Percentiles rank a stretch among this genome's conserved stretches.
phyloP scores from a whole-genome alignment of 2,113 vertebrate species.

The Astatoreochromis straeleni region DNA sequence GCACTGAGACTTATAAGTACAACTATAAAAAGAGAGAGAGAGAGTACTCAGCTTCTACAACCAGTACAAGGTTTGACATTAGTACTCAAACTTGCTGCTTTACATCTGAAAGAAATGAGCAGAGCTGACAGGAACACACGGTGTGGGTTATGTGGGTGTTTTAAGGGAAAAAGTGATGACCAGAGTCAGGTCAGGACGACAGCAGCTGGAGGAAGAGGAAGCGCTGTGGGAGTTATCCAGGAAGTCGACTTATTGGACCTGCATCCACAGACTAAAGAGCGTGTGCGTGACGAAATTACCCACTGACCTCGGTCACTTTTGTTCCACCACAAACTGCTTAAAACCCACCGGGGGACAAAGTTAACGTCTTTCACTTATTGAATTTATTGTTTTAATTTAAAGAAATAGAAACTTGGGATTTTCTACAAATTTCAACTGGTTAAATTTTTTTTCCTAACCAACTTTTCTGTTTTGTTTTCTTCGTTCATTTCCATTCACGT shows the following conservation, averaged over 20 bases:
- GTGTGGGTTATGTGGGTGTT: neutral
- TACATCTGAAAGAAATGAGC: neutral
- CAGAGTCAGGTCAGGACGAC: neutral
- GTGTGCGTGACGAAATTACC: neutral
- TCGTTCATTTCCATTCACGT: neutral
- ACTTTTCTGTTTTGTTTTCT: neutral
- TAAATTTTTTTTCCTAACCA: neutral
- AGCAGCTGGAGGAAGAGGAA: constrained; percentile 18
- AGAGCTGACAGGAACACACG: neutral
- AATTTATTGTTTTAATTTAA: neutral
- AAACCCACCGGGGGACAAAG: neutral
- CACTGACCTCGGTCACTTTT: neutral
- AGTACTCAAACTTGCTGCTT: neutral
- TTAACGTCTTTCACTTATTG: neutral
- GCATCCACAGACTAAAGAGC: neutral
- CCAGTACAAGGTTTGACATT: neutral
- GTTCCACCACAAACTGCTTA: neutral
- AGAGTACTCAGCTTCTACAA: neutral
- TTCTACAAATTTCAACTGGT: neutral
- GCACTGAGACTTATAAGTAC: neutral
- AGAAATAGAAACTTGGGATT: neutral
- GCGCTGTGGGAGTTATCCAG: neutral
- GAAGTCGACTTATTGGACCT: neutral
- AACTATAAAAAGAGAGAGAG: neutral
- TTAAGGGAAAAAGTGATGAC: neutral